Evolutionary conservation across 2,797 vertebrate genomes (phyloP).

Genomic region (Babyrousa celebensis): DNA sequence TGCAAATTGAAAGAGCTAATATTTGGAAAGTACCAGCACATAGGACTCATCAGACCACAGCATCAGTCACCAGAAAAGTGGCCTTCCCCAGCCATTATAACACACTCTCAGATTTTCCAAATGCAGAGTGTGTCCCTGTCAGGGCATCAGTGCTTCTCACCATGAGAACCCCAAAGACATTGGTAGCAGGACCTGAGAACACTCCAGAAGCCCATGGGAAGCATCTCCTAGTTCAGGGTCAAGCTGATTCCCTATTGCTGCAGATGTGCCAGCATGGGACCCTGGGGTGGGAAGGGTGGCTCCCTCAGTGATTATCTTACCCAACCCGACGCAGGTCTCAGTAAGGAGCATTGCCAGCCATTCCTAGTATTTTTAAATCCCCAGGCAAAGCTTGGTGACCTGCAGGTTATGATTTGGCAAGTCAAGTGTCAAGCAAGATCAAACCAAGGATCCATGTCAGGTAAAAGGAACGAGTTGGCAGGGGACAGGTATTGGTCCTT

Average conservation of each 20-base stretch:
- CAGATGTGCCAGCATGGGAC: neutral
- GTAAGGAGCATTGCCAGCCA: neutral
- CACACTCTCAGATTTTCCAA: slow-evolving; percentile 9
- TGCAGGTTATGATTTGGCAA: slow-evolving; percentile 17
- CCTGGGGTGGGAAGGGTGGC: neutral
- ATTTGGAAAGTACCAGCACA: neutral
- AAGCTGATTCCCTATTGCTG: neutral
- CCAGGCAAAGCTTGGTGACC: neutral
- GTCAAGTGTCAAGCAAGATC: slow-evolving; percentile 9
- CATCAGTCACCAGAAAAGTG: neutral
- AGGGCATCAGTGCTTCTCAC: neutral
- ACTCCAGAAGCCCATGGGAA: neutral
- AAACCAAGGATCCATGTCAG: neutral
- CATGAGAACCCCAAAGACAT: neutral
- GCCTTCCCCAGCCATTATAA: neutral
- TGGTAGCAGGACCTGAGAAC: neutral
- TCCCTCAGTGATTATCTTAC: neutral
- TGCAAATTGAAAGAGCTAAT: slow-evolving; percentile 36
- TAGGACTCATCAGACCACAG: neutral
- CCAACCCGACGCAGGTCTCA: neutral
- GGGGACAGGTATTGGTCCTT: neutral
- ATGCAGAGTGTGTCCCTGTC: neutral
- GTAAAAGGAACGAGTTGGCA: neutral
- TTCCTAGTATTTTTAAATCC: neutral
- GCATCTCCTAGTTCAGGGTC: neutral